phyloP scores from a whole-genome alignment of 2,797 vertebrate genomes.

The Anolis apletophallus region DNA sequence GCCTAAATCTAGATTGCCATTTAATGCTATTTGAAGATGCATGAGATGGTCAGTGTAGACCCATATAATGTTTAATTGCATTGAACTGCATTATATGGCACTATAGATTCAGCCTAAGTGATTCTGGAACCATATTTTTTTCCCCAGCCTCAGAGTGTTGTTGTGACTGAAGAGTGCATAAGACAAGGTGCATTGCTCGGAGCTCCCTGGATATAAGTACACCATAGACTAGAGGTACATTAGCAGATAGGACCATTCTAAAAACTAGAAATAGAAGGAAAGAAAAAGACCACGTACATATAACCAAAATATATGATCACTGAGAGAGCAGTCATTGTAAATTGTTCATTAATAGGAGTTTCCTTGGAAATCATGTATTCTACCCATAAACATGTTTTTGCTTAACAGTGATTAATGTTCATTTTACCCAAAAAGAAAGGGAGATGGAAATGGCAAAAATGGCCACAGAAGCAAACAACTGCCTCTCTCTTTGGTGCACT shows the following conservation, averaged over 20 bases:
- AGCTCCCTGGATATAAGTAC: not conserved
- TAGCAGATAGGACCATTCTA: not conserved
- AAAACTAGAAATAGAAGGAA: not conserved
- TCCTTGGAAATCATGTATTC: constrained; percentile 15
- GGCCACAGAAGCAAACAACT: not conserved
- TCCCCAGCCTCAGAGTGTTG: not conserved
- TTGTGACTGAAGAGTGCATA: not conserved
- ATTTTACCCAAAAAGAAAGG: constrained; percentile 32
- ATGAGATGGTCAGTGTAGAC: too few species aligned
- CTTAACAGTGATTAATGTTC: constrained; percentile 33
- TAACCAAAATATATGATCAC: not conserved
- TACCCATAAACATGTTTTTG: not conserved
- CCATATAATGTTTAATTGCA: too few species aligned
- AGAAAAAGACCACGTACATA: not conserved
- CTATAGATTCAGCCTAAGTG: not conserved
- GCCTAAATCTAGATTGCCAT: too few species aligned
- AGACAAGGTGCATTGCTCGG: not conserved
- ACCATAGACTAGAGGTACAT: not conserved
- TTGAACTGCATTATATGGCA: too few species aligned
- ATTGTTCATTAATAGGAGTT: constrained; percentile 39
- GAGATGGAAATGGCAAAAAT: not conserved
- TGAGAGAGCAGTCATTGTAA: constrained; percentile 34
- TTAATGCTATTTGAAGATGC: too few species aligned
- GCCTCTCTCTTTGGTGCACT: not conserved
- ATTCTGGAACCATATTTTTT: not conserved